Conservation (phyloP, 2,797 vertebrate genomes). For the Gymnodraco acuticeps region DNA sequence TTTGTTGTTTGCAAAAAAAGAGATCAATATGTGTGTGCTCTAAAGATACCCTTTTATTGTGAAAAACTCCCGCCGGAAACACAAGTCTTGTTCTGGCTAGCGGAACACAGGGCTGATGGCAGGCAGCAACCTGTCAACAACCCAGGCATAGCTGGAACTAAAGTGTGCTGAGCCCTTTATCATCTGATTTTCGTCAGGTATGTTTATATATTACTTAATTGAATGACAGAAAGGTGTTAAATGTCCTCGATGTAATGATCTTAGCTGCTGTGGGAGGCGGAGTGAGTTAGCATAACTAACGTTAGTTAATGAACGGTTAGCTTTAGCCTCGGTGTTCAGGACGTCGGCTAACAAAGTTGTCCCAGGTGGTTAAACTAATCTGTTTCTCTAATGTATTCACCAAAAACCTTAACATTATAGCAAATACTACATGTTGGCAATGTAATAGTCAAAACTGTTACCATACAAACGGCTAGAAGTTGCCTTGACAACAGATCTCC, state of each 20-base stretch:
- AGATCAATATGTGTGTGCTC: no score
- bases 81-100: slow-evolving; percentile 35
- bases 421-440: fast-evolving
- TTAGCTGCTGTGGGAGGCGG: neutral
- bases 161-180: slow-evolving; percentile 10
- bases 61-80: slow-evolving; percentile 58
- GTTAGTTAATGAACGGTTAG: slow-evolving; percentile 49
- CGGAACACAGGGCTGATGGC: slow-evolving; percentile 48
- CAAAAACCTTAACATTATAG: neutral
- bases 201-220: neutral
- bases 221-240: neutral
- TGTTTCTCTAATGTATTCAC: neutral
- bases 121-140: slow-evolving; percentile 68
- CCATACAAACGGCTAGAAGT: neutral
- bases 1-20: no score
- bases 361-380: slow-evolving; percentile 39
- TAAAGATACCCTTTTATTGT: slow-evolving; percentile 33
- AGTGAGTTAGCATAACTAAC: slow-evolving; percentile 50
- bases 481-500: slow-evolving; percentile 33
- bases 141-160: slow-evolving; percentile 11
- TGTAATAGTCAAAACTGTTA: neutral
- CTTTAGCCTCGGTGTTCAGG: slow-evolving; percentile 41
- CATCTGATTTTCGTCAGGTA: slow-evolving; percentile 58
- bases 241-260: neutral
- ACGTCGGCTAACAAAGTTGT: slow-evolving; percentile 61